Conservation (phyloP, 2,113 vertebrate species). For the Pantherophis guttatus region DNA sequence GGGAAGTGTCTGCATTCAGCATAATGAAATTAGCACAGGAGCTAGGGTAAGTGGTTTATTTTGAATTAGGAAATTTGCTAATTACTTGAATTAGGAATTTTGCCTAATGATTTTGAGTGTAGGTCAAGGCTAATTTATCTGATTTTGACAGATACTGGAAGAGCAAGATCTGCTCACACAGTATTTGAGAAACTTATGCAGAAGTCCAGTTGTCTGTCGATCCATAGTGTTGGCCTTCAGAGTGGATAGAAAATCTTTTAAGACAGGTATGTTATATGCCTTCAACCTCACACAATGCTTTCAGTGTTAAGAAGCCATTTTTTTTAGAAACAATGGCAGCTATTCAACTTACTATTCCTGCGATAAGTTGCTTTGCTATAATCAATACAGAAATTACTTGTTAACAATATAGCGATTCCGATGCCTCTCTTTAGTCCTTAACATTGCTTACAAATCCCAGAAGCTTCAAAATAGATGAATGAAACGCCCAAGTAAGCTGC, state of each 20-base stretch:
- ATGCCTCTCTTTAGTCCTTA: neutral
- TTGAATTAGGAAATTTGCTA: neutral
- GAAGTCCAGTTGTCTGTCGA: slow-evolving; percentile 57
- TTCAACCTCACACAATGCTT: too few species aligned
- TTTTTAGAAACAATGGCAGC: neutral
- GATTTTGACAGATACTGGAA: slow-evolving; percentile 51
- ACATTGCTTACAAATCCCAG: neutral
- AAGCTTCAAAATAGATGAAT: neutral
- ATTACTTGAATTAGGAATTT: neutral
- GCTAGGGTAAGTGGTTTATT: slow-evolving; percentile 49
- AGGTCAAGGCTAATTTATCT: neutral
- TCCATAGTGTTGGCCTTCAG: slow-evolving; percentile 57
- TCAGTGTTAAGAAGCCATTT: neutral
- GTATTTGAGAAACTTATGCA: slow-evolving; percentile 61
- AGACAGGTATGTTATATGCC: slow-evolving; percentile 42
- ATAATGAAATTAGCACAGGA: slow-evolving; percentile 66
- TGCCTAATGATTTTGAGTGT: neutral
- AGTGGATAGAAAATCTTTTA: slow-evolving; percentile 57
- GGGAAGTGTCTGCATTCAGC: slow-evolving; percentile 70
- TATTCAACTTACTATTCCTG: neutral
- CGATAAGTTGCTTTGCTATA: neutral
- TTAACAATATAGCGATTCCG: neutral
- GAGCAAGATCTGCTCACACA: slow-evolving; percentile 43
- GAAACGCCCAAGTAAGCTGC: neutral
- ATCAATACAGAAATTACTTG: neutral